phyloP scores from a whole-genome alignment of 2,113 vertebrate genomes.

The Nannobrachium achirus region DNA sequence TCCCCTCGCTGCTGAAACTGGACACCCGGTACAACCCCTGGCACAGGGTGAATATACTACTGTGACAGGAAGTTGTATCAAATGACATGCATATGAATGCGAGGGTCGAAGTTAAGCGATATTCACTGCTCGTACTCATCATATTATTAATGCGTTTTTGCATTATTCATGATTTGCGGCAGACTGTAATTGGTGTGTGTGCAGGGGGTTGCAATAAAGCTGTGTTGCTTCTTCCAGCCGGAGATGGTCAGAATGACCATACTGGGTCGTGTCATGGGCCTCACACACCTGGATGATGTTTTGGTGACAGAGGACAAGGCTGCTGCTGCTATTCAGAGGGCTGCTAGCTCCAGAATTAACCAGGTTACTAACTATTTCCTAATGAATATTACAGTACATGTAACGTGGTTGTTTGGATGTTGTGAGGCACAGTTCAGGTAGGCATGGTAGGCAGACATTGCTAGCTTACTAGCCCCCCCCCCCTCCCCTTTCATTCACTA shows the following conservation, averaged over 20 bases:
- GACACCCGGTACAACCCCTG: constrained; percentile 83
- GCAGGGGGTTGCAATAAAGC: not conserved
- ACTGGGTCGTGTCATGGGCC: constrained; percentile 77
- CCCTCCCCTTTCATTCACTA: too few species aligned
- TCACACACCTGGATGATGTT: constrained; percentile 78
- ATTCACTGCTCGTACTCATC: not conserved
- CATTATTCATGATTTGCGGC: not conserved
- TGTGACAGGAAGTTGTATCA: not conserved
- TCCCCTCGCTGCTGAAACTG: constrained; percentile 71
- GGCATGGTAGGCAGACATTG: too few species aligned
- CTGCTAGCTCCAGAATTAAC: constrained; percentile 75
- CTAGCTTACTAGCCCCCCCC: too few species aligned
- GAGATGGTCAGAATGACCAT: constrained; percentile 73
- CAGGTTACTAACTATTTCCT: constrained; percentile 65
- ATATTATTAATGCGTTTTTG: not conserved
- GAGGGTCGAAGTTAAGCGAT: constrained; percentile 1
- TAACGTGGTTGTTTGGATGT: too few species aligned
- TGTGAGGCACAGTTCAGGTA: too few species aligned
- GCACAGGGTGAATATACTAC: constrained; percentile 65
- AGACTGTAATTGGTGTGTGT: not conserved
- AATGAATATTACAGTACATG: not conserved
- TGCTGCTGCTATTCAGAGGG: constrained; percentile 62
- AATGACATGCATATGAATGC: not conserved
- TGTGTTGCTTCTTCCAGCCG: constrained; percentile 65
- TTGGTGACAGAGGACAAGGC: constrained; percentile 80